Conservation (phyloP, 1,140 invertebrate species). For the Plodia interpunctella region DNA sequence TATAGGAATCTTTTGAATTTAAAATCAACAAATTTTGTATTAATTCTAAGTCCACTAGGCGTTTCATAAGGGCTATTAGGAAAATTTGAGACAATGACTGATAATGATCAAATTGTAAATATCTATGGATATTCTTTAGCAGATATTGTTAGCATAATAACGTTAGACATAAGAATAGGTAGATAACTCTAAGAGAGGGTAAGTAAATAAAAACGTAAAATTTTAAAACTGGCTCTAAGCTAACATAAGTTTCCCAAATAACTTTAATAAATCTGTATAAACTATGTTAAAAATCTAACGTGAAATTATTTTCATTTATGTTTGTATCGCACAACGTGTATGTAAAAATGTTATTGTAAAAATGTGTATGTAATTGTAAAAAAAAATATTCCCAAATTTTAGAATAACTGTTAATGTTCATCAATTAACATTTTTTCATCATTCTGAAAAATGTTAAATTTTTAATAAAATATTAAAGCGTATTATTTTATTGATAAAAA, state of each 20-base stretch:
- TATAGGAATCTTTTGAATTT: background rate
- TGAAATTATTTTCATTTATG: constrained; percentile 14
- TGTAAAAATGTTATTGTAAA: constrained; percentile 15
- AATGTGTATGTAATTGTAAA: constrained; percentile 14
- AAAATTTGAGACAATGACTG: constrained; percentile 36
- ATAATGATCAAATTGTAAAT: constrained; percentile 28
- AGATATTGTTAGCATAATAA: constrained; percentile 14
- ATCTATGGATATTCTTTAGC: constrained; percentile 17
- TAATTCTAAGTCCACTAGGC: constrained; percentile 6
- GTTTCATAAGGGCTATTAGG: background rate
- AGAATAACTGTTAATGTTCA: constrained; percentile 2
- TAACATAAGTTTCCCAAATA: constrained; percentile 18
- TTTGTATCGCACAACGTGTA: constrained; percentile 16
- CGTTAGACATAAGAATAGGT: constrained; percentile 19
- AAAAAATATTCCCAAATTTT: constrained; percentile 8
- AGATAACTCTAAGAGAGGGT: constrained; percentile 34
- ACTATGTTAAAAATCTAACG: background rate
- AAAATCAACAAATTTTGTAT: background rate
- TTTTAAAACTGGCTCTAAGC: constrained; percentile 30
- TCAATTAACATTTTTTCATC: background rate
- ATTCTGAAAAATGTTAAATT: too few species aligned
- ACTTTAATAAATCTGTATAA: constrained; percentile 12
- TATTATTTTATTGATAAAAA: too few species aligned
- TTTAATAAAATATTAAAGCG: too few species aligned
- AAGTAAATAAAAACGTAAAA: constrained; percentile 12